Conservation (phyloP, 2,113 vertebrate species). For the Callionymus lyra region DNA sequence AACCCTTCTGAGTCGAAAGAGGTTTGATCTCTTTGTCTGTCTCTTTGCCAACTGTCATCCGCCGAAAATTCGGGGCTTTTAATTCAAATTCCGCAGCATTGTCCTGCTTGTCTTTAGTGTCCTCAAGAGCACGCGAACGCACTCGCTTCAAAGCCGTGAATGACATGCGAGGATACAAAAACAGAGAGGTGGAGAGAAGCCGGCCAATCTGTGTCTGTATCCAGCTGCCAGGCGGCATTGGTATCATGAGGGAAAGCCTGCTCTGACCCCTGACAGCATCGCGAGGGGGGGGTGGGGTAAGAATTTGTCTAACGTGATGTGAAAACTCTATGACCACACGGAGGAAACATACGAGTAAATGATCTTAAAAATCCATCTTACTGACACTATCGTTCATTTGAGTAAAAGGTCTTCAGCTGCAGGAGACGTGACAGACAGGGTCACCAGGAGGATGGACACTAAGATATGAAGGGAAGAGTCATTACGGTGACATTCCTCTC, state of each 20-base stretch:
- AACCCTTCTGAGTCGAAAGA: slow-evolving; percentile 11
- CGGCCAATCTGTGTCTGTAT: slow-evolving; percentile 22
- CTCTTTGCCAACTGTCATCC: slow-evolving; percentile 37
- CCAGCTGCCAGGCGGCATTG: slow-evolving; percentile 6
- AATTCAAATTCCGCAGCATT: slow-evolving; percentile 18
- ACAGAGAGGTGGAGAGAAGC: slow-evolving; percentile 27
- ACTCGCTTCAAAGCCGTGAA: slow-evolving; percentile 24
- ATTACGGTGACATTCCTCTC: slow-evolving; percentile 54
- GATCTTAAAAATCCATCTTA: no score
- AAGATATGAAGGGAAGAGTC: slow-evolving; percentile 41
- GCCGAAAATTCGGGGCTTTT: neutral
- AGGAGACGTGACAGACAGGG: slow-evolving; percentile 13
- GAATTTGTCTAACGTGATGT: no score
- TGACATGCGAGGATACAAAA: slow-evolving; percentile 31
- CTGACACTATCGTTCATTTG: no score
- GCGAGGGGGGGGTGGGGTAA: no score
- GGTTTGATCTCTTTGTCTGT: slow-evolving; percentile 28
- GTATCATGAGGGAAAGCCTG: neutral
- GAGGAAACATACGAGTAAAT: no score
- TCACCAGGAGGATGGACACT: slow-evolving; percentile 41
- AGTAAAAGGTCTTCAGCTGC: no score
- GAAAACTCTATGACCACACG: no score
- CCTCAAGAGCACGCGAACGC: neutral
- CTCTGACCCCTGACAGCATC: slow-evolving; percentile 22
- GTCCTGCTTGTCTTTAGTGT: slow-evolving; percentile 22